Conservation (phyloP, 2,888 invertebrate genomes). For the Eupsilia transversa region DNA sequence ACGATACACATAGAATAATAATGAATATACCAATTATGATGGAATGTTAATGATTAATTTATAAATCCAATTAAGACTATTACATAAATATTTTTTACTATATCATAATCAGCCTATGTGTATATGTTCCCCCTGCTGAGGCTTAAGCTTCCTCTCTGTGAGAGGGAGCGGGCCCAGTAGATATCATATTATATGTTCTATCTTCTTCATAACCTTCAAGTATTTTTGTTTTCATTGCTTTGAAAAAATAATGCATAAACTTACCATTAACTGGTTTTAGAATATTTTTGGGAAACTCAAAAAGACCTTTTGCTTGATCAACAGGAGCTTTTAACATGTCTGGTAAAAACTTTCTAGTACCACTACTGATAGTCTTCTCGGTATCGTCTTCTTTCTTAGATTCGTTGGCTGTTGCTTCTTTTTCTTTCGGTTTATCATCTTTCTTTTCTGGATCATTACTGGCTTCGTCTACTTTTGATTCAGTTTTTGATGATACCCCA, state of each 20-base stretch:
- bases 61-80: background rate
- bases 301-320: background rate
- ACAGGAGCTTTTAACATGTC: background rate
- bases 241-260: background rate
- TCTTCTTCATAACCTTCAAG: background rate
- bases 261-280: constrained; percentile 32
- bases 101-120: background rate
- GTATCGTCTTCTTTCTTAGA: background rate
- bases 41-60: background rate
- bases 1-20: background rate
- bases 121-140: background rate
- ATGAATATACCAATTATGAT: background rate
- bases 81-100: background rate
- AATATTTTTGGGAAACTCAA: constrained; percentile 1
- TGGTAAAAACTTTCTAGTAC: background rate
- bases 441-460: background rate
- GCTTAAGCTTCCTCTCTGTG: background rate
- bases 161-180: background rate
- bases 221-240: background rate
- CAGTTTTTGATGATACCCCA: background rate
- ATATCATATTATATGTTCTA: background rate
- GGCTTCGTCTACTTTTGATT: background rate
- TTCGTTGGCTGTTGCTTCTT: background rate
- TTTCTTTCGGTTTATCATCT: background rate
- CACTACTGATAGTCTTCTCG: background rate